These are phyloP conservation scores for Drosophila ironensis DNA, from an alignment of 1,140 invertebrate species.

Conservation along the genomic window DNA sequence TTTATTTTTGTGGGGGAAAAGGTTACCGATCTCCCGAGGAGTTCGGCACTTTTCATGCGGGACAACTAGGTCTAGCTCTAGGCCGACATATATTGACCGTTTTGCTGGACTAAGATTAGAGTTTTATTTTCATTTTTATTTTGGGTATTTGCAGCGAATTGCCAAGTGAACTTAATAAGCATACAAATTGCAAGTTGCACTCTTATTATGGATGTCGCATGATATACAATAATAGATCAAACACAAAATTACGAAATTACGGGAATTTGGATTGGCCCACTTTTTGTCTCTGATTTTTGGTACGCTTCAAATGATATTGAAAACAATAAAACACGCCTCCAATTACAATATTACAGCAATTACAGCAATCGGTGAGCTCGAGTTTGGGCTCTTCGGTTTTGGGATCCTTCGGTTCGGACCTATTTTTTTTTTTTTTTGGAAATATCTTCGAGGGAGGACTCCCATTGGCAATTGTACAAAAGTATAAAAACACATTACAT, in stretches of 20 bases:
- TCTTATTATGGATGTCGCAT: constrained; percentile 62
- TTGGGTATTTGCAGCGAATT: constrained; percentile 31
- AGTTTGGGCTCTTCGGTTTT: constrained; percentile 18
- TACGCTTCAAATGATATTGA: constrained; percentile 44
- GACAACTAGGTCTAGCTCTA: constrained; percentile 28
- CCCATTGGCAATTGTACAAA: constrained; percentile 47
- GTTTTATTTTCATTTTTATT: too few species aligned
- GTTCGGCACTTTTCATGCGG: constrained; percentile 29
- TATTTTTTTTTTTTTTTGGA: neutral
- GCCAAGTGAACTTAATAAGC: constrained; percentile 33
- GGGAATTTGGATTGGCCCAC: constrained; percentile 49
- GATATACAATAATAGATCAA: constrained; percentile 55
- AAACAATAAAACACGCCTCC: constrained; percentile 38
- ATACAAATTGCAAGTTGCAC: constrained; percentile 50
- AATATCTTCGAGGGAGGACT: neutral
- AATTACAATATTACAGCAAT: constrained; percentile 22
- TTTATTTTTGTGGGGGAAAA: neutral
- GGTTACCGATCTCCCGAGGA: constrained; percentile 15
- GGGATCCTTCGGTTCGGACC: constrained; percentile 22
- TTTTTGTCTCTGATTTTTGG: constrained; percentile 40
- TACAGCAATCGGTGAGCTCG: constrained; percentile 26
- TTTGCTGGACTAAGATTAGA: constrained; percentile 13
- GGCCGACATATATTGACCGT: constrained; percentile 27
- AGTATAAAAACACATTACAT: constrained; percentile 49
- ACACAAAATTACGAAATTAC: constrained; percentile 61